Evolutionary conservation across 1,140 invertebrate genomes (phyloP), one percentile per base, ranked within the genome.

Genomic region (Zeugodacus cucurbitae): DNA sequence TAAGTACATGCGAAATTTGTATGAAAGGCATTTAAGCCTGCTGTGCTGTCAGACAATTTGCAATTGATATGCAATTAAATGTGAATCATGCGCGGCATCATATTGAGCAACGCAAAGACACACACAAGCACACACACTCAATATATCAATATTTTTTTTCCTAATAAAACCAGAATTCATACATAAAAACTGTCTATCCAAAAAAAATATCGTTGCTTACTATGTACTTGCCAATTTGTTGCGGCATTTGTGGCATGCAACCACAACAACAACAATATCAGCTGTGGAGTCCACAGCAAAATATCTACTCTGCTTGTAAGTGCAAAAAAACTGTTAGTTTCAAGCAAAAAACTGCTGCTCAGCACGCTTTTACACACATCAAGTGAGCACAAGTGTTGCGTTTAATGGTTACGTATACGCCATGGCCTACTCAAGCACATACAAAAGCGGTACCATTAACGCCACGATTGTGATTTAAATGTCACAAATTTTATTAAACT

Each of bases 61-160:
- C 64, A 67, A 67, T 67, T 67, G 64, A 67, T 67, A 67, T 32
- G 14, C 64, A 67, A 67, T 67, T 67, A 67, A 67, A 67, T 67
- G 64, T 32, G 29, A 32, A 67, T 67, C 64, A 54, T 34, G 3
- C 64, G 32, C 64, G 2, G 29, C 64, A 32, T 1, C 26, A 32
- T 32, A 67, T 32, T 14, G 29, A 8, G 48, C 48, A 7, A 62
- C 58, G 22, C 26, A 5, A 0, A 62, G 8, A 26, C 58, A 10
- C 10, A 62, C n/a, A 54, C 48, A 48, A 14, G n/a, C n/a, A 48
- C 11, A 48, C 58, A 26, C 20, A 59, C 22, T 3, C 2, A 59
- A 4, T 22, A 59, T n/a, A 17, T 17, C 3, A 17, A 54, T 17
- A 54, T 17, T 54, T 17, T 5, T 20, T 54, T 54, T 54, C 4